Base-by-base conservation (phyloP, 1,140 invertebrate genomes). In the Bombus cullumanus region DNA sequence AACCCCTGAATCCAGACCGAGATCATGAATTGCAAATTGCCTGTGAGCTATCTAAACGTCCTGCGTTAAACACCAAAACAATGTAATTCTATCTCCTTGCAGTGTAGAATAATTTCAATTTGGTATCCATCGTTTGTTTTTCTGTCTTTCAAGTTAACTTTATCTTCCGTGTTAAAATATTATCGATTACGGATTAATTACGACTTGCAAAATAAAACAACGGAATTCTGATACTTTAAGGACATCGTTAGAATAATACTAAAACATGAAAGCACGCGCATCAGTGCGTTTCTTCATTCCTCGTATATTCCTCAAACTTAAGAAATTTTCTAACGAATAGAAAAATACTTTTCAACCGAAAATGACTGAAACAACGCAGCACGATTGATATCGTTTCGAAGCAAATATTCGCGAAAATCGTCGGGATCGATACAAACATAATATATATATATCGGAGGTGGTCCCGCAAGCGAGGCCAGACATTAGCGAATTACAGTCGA, bases 21-120 rank as follows among this genome's bases (percentile, higher is more conserved):
- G 1, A n/a, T 75, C 43, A 75, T 34, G 73, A 75, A 53, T 75
- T 75, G 73, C 43, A 75, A 75, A 75, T 75, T 15, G 8, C 3
- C 6, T 15, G 39, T 4, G 12, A 10, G 34, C 22, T 53, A n/a
- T 75, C 41, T 43, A 53, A 75, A 53, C 18, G n/a, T 53, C 10
- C 6, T 43, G 15, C 28, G 6, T n/a, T 31, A 31, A 39, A 41
- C 28, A 41, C 13, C 25, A 13, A 25, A 15, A n/a, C 25, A 25
- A n/a, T 39, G 28, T n/a, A 28, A 31, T 74, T 39, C 41, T 31
- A 68, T 68, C 64, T 18, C n/a, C 4, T 8, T 66, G 13, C 15
- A 6, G 4, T 13, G 62, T 64, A 64, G 28, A 62, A 62, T n/a
- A n/a, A 62, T 13, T 62, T 62, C 59, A 4, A 62, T n/a, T 62